Conservation (phyloP, 2,888 invertebrate genomes). For the Polymixis flavicincta region DNA sequence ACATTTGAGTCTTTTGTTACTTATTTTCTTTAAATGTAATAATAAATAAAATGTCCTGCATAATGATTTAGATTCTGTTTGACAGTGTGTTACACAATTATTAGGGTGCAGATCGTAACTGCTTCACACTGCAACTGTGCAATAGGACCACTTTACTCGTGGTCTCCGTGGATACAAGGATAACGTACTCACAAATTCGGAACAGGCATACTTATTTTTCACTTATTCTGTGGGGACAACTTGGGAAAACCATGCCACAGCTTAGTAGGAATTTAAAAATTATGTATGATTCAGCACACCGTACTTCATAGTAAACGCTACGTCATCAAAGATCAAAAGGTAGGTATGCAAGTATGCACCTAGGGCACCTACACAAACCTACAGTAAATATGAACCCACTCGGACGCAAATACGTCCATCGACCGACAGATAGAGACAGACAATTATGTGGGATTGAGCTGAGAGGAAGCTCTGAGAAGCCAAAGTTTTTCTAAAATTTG, state of each 20-base stretch:
- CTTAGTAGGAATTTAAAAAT: neutral
- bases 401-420: neutral
- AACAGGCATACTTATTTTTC: neutral
- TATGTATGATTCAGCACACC: neutral
- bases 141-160: neutral
- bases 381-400: neutral
- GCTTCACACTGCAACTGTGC: neutral
- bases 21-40: too few relatives aligned
- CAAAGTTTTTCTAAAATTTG: neutral
- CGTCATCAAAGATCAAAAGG: neutral
- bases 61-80: too few relatives aligned
- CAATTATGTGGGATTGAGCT: neutral
- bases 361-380: too few relatives aligned
- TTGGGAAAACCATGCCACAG: neutral
- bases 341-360: neutral
- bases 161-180: neutral
- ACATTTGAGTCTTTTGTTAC: too few relatives aligned
- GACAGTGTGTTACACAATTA: too few relatives aligned
- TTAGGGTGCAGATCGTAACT: too few relatives aligned
- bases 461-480: neutral
- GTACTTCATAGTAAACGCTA: neutral
- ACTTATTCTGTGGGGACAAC: neutral
- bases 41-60: too few relatives aligned
- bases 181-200: neutral
- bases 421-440: neutral